These are phyloP conservation scores for Aspidiotus destructor DNA, from an alignment of 2,888 invertebrate species.

Conservation along the genomic window DNA sequence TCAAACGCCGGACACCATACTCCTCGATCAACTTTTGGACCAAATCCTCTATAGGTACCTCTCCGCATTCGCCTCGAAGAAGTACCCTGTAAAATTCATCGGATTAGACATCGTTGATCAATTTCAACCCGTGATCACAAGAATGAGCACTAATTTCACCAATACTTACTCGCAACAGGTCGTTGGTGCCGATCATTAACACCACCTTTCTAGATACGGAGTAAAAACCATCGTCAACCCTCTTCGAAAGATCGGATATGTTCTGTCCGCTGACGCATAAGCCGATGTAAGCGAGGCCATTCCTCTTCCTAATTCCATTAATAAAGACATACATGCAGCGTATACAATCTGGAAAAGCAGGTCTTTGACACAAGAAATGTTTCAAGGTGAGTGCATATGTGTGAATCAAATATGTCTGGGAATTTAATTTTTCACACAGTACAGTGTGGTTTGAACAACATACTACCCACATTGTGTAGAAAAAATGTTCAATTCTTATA, in stretches of 20 bases:
- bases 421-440: no score
- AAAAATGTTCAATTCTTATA: no score
- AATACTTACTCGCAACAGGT: constrained; percentile 34
- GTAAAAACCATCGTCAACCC: constrained; percentile 32
- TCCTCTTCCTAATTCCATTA: constrained; percentile 10
- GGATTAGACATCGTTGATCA: neutral
- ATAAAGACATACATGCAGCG: constrained; percentile 34
- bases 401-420: no score
- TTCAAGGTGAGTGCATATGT: no score
- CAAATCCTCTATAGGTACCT: neutral
- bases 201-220: constrained; percentile 34
- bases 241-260: constrained; percentile 33
- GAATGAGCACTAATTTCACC: neutral
- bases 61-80: neutral
- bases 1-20: neutral
- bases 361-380: no score
- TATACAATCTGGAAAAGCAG: no score
- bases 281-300: constrained; percentile 34
- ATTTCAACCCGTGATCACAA: no score
- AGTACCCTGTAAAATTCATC: constrained; percentile 4
- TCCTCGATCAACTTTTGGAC: neutral
- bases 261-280: constrained; percentile 37
- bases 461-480: no score
- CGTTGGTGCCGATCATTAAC: constrained; percentile 37
- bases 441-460: no score